These are phyloP conservation scores for Hydractinia symbiolongicarpus DNA, from an alignment of 30 jellyfish, hydroid and myxozoan genomes.

Conservation along the genomic window DNA sequence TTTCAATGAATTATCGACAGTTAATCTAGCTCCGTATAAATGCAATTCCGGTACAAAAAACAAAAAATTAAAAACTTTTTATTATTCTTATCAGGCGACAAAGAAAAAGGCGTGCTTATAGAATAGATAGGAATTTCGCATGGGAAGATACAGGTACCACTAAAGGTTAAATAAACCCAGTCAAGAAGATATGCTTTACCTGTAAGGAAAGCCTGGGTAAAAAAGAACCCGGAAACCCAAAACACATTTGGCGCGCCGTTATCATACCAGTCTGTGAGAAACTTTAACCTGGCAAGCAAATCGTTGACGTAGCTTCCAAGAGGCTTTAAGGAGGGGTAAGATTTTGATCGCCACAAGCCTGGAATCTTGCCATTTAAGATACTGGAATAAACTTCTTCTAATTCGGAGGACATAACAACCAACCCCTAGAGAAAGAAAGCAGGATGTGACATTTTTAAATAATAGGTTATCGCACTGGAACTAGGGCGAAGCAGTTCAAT, in stretches of 20 bases:
- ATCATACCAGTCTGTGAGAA: conserved; percentile 76
- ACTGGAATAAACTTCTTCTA: conserved; percentile 73
- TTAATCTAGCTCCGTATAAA: too few relatives aligned
- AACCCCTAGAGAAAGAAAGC: conserved; percentile 51
- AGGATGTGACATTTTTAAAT: not conserved
- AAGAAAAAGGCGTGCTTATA: too few relatives aligned
- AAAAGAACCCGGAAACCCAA: conserved; percentile 90
- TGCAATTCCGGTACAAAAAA: too few relatives aligned
- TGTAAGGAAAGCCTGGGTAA: conserved; percentile 84
- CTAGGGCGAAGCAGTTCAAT: not conserved
- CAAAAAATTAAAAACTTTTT: too few relatives aligned
- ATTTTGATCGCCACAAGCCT: conserved; percentile 62
- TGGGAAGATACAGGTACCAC: too few relatives aligned
- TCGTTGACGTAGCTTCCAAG: conserved; percentile 86
- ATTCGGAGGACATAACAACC: conserved; percentile 81
- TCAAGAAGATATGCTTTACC: conserved; percentile 22
- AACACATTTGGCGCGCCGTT: conserved; percentile 66
- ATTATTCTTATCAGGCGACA: too few relatives aligned
- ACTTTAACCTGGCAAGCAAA: conserved; percentile 55
- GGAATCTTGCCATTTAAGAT: conserved; percentile 79
- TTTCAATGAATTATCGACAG: too few relatives aligned
- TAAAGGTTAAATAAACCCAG: too few relatives aligned
- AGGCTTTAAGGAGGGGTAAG: conserved; percentile 84
- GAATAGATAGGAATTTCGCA: too few relatives aligned
- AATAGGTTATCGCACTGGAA: not conserved